phyloP scores from a whole-genome alignment of 2,113 vertebrate genomes.

The Dolichotis patagonum region DNA sequence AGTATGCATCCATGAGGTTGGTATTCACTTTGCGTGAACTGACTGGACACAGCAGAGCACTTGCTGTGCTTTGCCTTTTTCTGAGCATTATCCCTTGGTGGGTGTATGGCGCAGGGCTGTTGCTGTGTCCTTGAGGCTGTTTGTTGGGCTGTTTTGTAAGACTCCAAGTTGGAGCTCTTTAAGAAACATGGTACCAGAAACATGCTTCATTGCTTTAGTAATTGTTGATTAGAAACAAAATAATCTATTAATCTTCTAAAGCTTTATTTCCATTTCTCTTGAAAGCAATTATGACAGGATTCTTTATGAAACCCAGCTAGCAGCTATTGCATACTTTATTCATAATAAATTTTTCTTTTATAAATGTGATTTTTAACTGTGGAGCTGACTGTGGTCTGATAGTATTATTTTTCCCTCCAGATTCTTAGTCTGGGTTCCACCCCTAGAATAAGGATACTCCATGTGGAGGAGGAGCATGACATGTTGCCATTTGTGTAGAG shows the following conservation, averaged over 20 bases:
- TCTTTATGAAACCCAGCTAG: not conserved
- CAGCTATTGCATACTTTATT: slow-evolving; percentile 17
- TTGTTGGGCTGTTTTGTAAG: not conserved
- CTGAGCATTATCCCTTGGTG: not conserved
- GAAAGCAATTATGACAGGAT: slow-evolving; percentile 1
- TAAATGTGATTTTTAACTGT: slow-evolving; percentile 24
- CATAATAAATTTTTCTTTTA: slow-evolving; percentile 29
- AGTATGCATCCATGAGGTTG: not conserved
- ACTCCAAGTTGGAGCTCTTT: not conserved
- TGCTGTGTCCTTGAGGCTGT: not conserved
- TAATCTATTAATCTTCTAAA: not conserved
- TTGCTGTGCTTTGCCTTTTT: not conserved
- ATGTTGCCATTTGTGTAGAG: not conserved
- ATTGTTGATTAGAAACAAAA: slow-evolving; percentile 32
- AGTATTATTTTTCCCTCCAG: not conserved
- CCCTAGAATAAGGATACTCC: not conserved
- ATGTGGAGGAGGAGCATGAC: not conserved
- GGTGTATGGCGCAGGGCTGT: not conserved
- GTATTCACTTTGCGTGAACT: not conserved
- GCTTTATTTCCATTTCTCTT: slow-evolving; percentile 4
- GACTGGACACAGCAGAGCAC: not conserved
- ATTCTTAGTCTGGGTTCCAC: not conserved
- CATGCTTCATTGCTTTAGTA: not conserved
- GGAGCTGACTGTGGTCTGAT: not conserved
- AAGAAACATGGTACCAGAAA: not conserved